Percentiles rank a stretch among this genome's conserved stretches.
These are phyloP conservation scores for Panagrolaimus sp. DNA, from an alignment of 1,140 invertebrate genomes.

Conservation along the genomic window DNA sequence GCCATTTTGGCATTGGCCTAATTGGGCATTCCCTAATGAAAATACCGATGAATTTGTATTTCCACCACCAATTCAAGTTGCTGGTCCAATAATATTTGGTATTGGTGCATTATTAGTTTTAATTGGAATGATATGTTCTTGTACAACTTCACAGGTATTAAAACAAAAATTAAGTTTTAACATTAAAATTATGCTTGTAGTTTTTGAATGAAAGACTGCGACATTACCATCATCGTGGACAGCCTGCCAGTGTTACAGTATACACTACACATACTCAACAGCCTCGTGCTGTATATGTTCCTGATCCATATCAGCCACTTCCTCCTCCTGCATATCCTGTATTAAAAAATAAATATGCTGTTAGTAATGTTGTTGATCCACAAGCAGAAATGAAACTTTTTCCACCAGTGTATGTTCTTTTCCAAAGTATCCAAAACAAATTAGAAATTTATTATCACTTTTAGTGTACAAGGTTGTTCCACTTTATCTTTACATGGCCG, in stretches of 20 bases:
- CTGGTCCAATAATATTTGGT: slow-evolving; percentile 45
- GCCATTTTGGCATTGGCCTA: slow-evolving; percentile 53
- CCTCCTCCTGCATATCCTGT: slow-evolving; percentile 56
- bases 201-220: slow-evolving; percentile 46
- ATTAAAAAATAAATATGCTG: slow-evolving; percentile 49
- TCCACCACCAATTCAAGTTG: slow-evolving; percentile 43
- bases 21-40: slow-evolving; percentile 20
- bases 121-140: slow-evolving; percentile 40
- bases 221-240: slow-evolving; percentile 44
- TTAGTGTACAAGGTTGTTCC: slow-evolving; percentile 55
- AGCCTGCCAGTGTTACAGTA: slow-evolving; percentile 45
- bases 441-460: no score
- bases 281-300: slow-evolving; percentile 51
- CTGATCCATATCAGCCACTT: slow-evolving; percentile 54
- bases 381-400: slow-evolving; percentile 56
- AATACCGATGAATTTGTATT: slow-evolving; percentile 15
- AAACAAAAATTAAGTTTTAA: no score
- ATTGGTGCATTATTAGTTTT: slow-evolving; percentile 43
- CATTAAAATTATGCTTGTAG: slow-evolving; percentile 21
- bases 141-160: slow-evolving; percentile 48
- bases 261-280: slow-evolving; percentile 52
- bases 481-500: slow-evolving; percentile 52
- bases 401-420: slow-evolving; percentile 50
- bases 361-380: slow-evolving; percentile 43
- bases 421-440: background rate